phyloP scores from a whole-genome alignment of 2,797 vertebrate species.

The Clangula hyemalis region DNA sequence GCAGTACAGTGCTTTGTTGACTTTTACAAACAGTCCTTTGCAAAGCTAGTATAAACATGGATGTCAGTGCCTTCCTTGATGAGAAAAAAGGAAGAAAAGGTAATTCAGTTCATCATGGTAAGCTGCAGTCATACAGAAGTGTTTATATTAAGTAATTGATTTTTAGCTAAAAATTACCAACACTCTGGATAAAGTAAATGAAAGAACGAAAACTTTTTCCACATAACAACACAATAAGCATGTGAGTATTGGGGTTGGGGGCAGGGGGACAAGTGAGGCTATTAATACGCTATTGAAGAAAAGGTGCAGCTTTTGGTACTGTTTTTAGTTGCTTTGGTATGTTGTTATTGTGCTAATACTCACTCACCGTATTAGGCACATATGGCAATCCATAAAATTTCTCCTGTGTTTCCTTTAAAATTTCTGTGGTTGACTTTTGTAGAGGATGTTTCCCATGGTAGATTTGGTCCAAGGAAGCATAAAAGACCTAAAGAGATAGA shows the following conservation, averaged over 20 bases:
- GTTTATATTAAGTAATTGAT: background rate
- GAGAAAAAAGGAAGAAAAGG: background rate
- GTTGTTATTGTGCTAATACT: conserved; percentile 44
- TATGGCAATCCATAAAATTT: conserved; percentile 92
- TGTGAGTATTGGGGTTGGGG: background rate
- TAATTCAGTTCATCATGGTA: background rate
- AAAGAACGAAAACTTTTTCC: background rate
- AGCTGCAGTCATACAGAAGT: background rate
- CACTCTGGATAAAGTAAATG: background rate
- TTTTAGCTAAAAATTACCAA: background rate
- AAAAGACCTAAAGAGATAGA: conserved; percentile 87
- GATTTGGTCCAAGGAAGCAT: conserved; percentile 93
- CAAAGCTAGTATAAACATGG: background rate
- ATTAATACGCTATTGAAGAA: background rate
- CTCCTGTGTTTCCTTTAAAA: conserved; percentile 91
- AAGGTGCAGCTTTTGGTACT: background rate
- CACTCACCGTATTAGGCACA: conserved; percentile 90
- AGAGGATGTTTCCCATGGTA: conserved; percentile 91
- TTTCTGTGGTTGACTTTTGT: conserved; percentile 87
- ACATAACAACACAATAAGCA: background rate
- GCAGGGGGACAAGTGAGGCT: background rate
- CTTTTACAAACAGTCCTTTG: background rate
- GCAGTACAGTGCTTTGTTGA: background rate
- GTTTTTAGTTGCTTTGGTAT: background rate
- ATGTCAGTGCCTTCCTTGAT: background rate